phyloP scores from a whole-genome alignment of 2,888 invertebrate genomes.

The Oeneis ivallda region DNA sequence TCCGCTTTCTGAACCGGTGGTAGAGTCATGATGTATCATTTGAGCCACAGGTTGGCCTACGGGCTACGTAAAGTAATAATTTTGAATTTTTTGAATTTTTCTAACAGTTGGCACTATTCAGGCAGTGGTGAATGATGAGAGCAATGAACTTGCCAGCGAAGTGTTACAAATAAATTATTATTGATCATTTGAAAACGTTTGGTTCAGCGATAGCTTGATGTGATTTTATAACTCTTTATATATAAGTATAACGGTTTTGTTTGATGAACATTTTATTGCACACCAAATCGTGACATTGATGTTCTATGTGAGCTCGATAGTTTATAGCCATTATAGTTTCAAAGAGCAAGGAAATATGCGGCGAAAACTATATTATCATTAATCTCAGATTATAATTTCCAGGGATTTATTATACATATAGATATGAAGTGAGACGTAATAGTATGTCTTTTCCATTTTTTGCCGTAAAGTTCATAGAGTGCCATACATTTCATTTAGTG shows the following conservation, averaged over 20 bases:
- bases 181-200: background rate
- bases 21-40: too few relatives aligned
- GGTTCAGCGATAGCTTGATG: background rate
- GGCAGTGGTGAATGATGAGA: background rate
- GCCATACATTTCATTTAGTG: too few relatives aligned
- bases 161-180: constrained; percentile 8
- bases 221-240: background rate
- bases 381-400: too few relatives aligned
- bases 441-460: too few relatives aligned
- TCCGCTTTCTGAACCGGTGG: too few relatives aligned
- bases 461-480: background rate
- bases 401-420: too few relatives aligned
- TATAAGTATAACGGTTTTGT: constrained; percentile 7
- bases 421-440: too few relatives aligned
- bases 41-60: too few relatives aligned
- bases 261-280: constrained; percentile 14
- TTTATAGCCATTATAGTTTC: background rate
- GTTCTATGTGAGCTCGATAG: background rate
- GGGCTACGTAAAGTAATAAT: too few relatives aligned
- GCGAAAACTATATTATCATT: background rate
- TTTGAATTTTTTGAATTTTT: too few relatives aligned
- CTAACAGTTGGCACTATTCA: too few relatives aligned
- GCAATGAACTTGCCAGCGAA: background rate
- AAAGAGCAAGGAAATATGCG: background rate
- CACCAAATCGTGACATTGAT: constrained; percentile 1